These are phyloP conservation scores for Anneissia japonica DNA, from an alignment of 35 echinoderm and acorn worm species.

Conservation along the genomic window DNA sequence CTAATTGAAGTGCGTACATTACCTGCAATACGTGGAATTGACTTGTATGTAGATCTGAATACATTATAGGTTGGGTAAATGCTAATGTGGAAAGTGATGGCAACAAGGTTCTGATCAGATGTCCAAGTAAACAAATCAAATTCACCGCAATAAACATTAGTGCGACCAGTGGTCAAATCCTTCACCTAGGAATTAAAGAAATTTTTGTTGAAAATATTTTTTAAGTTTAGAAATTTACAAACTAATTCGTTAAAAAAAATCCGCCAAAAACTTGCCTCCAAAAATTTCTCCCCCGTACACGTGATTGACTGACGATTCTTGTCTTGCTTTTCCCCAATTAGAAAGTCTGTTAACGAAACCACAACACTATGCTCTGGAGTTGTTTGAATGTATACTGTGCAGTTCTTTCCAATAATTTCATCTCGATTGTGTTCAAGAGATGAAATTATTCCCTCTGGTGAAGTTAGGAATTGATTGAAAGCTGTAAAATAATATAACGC, in stretches of 20 bases:
- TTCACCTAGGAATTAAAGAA: not conserved
- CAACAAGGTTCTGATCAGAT: slow-evolving; percentile 5
- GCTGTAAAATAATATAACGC: not conserved
- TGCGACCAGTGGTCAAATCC: slow-evolving; percentile 2
- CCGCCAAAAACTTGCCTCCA: not conserved
- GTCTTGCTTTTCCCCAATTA: not conserved
- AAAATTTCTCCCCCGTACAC: not conserved
- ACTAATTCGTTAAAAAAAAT: no score
- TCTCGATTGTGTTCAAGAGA: not conserved
- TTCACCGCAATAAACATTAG: not conserved
- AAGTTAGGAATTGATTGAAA: not conserved
- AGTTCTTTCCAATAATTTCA: not conserved
- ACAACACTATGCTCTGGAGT: not conserved
- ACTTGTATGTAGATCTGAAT: not conserved
- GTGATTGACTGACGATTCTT: not conserved
- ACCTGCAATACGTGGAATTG: not conserved
- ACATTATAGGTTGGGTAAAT: not conserved
- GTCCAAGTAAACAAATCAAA: slow-evolving; percentile 24
- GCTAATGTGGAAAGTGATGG: not conserved
- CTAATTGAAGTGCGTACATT: no score
- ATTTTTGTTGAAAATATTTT: no score
- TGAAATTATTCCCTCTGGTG: not conserved
- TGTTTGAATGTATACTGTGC: not conserved
- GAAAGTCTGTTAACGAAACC: not conserved
- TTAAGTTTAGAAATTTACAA: no score